Evolutionary conservation across 2,888 invertebrate genomes (phyloP).

Genomic region (Acronicta alni): DNA sequence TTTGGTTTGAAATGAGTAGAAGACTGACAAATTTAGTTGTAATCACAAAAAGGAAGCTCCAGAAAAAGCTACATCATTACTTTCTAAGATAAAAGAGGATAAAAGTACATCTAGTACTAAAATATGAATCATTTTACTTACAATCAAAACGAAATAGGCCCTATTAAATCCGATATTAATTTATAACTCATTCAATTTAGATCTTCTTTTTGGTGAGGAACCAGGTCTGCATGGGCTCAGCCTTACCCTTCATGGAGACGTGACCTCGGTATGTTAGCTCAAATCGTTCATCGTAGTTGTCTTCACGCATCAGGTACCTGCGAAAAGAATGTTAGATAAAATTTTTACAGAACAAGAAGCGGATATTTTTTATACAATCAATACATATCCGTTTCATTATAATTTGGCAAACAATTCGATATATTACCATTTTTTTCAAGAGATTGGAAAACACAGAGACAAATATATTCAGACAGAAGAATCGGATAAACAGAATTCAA

Average conservation of each 20-base stretch:
- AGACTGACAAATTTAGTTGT: too few species aligned
- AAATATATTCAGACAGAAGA: too few species aligned
- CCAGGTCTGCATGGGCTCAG: slow-evolving; percentile 98
- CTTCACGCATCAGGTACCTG: slow-evolving; percentile 94
- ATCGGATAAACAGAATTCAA: too few species aligned
- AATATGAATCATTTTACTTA: too few species aligned
- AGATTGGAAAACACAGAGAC: too few species aligned
- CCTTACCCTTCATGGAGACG: slow-evolving; percentile 97
- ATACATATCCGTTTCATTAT: neutral
- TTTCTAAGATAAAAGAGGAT: slow-evolving; percentile 11
- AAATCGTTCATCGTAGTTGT: slow-evolving; percentile 95
- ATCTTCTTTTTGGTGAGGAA: slow-evolving; percentile 90
- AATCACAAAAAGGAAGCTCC: neutral
- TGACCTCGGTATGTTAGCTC: slow-evolving; percentile 96
- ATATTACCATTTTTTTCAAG: too few species aligned
- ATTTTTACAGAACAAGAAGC: too few species aligned
- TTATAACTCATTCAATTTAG: slow-evolving; percentile 35
- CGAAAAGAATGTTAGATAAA: too few species aligned
- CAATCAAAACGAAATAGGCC: slow-evolving; percentile 4
- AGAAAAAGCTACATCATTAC: slow-evolving; percentile 5
- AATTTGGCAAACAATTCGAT: too few species aligned
- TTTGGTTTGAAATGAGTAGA: too few species aligned
- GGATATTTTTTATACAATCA: neutral
- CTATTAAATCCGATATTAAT: neutral
- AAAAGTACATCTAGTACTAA: neutral